These are phyloP conservation scores for Apogon hyalosoma DNA, from an alignment of 2,797 vertebrate genomes.

Conservation along the genomic window DNA sequence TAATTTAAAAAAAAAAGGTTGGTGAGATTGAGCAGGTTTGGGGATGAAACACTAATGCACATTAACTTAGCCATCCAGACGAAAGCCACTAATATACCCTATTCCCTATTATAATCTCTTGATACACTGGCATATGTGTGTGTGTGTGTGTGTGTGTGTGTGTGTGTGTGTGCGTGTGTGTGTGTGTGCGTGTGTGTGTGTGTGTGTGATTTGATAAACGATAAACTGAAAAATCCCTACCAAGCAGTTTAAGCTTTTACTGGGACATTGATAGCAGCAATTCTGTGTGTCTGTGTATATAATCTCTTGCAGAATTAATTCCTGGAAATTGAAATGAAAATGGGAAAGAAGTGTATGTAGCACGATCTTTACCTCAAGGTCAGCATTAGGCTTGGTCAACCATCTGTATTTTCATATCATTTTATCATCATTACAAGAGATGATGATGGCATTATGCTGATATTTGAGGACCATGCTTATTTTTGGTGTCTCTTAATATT, in stretches of 20 bases:
- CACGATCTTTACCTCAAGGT: slow-evolving; percentile 71
- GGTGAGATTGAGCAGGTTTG: slow-evolving; percentile 18
- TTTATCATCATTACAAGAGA: too few relatives aligned
- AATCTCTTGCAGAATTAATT: slow-evolving; percentile 79
- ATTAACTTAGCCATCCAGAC: slow-evolving; percentile 31
- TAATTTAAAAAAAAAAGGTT: slow-evolving; percentile 26
- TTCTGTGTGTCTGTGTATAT: slow-evolving; percentile 21
- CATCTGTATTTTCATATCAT: too few relatives aligned
- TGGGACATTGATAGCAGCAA: slow-evolving; percentile 47
- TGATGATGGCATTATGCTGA: too few relatives aligned
- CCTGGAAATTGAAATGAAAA: slow-evolving; percentile 79
- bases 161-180: slow-evolving; percentile 59
- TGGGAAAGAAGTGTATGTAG: slow-evolving; percentile 49
- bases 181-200: slow-evolving; percentile 40
- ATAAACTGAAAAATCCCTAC: slow-evolving; percentile 61
- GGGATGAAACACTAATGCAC: slow-evolving; percentile 33
- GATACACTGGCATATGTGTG: slow-evolving; percentile 56
- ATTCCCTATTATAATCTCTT: slow-evolving; percentile 61
- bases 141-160: slow-evolving; percentile 4
- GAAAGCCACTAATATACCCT: slow-evolving; percentile 50
- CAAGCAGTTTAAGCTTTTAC: slow-evolving; percentile 69
- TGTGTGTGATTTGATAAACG: slow-evolving; percentile 51
- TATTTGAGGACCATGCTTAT: too few relatives aligned
- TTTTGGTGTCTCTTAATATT: too few relatives aligned
- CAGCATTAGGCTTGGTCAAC: slow-evolving; percentile 29